Conservation (phyloP, 2,797 vertebrate species). For the Anniella stebbinsi region DNA sequence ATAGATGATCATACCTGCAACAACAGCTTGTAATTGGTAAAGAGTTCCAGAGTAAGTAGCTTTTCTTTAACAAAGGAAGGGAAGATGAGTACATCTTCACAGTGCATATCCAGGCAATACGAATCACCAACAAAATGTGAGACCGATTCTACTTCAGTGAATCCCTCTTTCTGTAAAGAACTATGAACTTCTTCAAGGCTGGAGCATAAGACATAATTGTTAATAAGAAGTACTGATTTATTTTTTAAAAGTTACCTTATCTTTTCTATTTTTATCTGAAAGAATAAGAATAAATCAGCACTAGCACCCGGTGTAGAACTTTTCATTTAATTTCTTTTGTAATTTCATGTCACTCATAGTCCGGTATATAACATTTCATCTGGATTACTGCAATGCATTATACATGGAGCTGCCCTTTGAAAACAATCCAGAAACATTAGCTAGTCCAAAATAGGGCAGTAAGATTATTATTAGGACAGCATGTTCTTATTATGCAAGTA, state of each 20-base stretch:
- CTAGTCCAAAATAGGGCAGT: too few species aligned
- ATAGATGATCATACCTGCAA: slow-evolving; percentile 84
- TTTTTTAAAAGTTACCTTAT: slow-evolving; percentile 3
- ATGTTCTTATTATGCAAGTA: too few species aligned
- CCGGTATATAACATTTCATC: too few species aligned
- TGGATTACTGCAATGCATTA: too few species aligned
- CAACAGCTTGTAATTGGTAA: slow-evolving; percentile 84
- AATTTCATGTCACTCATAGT: background rate
- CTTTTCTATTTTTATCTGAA: background rate
- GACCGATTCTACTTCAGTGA: slow-evolving; percentile 82
- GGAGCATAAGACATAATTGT: slow-evolving; percentile 51
- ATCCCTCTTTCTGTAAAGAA: slow-evolving; percentile 80
- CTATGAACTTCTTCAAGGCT: slow-evolving; percentile 85
- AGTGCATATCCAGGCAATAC: slow-evolving; percentile 88
- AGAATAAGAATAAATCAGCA: background rate
- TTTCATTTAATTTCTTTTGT: background rate
- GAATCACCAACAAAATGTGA: slow-evolving; percentile 77
- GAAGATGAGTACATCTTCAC: slow-evolving; percentile 86
- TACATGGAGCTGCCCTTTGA: too few species aligned
- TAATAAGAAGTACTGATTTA: slow-evolving; percentile 44
- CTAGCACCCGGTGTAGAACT: background rate
- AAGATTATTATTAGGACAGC: too few species aligned
- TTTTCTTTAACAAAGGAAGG: slow-evolving; percentile 83
- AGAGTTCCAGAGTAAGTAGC: slow-evolving; percentile 82
- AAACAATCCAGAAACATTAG: too few species aligned